These are phyloP conservation scores for Athene noctua DNA, from an alignment of 2,113 vertebrate genomes.

Conservation along the genomic window DNA sequence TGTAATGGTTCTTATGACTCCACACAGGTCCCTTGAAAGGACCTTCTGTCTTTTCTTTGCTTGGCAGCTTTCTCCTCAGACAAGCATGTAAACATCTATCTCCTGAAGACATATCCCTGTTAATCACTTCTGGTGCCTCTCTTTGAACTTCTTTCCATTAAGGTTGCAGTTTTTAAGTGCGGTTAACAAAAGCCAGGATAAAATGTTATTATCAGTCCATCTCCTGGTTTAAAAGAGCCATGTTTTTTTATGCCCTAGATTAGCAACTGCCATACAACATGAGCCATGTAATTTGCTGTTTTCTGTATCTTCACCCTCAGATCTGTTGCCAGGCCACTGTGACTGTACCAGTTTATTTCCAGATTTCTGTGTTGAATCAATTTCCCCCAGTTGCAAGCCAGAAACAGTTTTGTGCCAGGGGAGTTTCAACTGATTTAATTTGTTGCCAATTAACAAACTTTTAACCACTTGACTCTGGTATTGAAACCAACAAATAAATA, in stretches of 20 bases:
- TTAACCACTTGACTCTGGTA: neutral
- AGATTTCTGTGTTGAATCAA: constrained; percentile 43
- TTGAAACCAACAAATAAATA: neutral
- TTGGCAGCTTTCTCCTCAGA: constrained; percentile 6
- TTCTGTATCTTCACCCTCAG: constrained; percentile 32
- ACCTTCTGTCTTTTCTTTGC: neutral
- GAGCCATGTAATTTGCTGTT: constrained; percentile 8
- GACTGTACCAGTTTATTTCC: constrained; percentile 26
- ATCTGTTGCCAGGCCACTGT: constrained; percentile 46
- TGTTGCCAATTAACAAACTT: constrained; percentile 11
- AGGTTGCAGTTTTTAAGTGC: constrained; percentile 11
- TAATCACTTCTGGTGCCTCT: constrained; percentile 20
- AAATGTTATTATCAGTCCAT: constrained; percentile 8
- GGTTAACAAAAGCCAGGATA: constrained; percentile 33
- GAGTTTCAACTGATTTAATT: neutral
- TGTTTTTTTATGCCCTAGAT: constrained; percentile 9
- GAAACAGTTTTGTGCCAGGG: neutral
- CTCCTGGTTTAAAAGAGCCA: neutral
- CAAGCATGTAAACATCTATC: neutral
- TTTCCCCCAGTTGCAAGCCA: constrained; percentile 1
- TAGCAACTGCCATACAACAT: constrained; percentile 2
- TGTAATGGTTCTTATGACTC: neutral
- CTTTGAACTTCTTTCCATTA: neutral
- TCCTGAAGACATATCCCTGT: neutral
- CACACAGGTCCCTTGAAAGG: neutral